Conservation (phyloP, 2,888 invertebrate genomes). For the Drosophila pegasa region DNA sequence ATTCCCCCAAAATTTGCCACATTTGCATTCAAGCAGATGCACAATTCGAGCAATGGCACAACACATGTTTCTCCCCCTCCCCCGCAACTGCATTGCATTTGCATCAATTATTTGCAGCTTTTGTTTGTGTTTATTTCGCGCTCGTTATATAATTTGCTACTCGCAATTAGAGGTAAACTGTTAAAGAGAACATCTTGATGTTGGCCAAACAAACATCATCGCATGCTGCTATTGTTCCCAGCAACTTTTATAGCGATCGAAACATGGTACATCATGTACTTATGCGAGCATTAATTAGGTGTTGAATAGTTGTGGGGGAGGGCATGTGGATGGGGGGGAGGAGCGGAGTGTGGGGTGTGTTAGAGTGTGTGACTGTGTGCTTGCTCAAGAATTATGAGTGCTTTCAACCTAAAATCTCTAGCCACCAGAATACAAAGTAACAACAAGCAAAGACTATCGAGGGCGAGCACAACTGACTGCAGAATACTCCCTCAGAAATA, state of each 20-base stretch:
- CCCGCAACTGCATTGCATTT: conserved; percentile 3
- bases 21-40: conserved; percentile 10
- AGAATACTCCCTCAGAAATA: not conserved
- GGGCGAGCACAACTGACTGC: not conserved
- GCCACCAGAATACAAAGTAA: not conserved
- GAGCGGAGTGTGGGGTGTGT: not conserved
- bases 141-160: conserved; percentile 5
- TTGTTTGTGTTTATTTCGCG: conserved; percentile 3
- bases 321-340: not conserved
- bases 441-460: not conserved
- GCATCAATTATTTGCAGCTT: conserved; percentile 4
- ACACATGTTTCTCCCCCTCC: conserved; percentile 11
- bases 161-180: conserved; percentile 3
- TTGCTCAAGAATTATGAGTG: not conserved
- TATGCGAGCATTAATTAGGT: not conserved
- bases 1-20: not conserved
- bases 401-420: not conserved
- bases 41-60: conserved; percentile 4
- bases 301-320: not conserved
- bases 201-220: not conserved
- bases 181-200: conserved; percentile 1
- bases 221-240: not conserved
- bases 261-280: not conserved
- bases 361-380: not conserved
- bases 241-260: not conserved